Conservation (phyloP, 2,113 vertebrate genomes). For the Meles meles region DNA sequence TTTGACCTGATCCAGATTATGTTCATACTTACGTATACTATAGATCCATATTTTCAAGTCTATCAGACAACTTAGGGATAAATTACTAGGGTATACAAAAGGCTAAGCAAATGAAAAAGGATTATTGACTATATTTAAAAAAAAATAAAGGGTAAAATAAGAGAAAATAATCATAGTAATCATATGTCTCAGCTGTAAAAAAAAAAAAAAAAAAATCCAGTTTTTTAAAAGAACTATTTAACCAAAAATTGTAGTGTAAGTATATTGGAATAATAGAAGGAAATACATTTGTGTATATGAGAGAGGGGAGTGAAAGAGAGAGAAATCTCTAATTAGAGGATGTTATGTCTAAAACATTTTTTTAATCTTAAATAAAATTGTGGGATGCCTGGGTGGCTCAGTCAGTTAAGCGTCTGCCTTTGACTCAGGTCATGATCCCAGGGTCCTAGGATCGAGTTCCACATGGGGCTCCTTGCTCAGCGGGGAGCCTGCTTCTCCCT, state of each 20-base stretch:
- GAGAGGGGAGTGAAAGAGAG: neutral
- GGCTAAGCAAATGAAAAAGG: neutral
- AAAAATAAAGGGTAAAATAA: neutral
- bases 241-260: neutral
- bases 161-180: neutral
- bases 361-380: neutral
- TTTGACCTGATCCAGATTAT: neutral
- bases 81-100: neutral
- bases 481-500: too few species aligned
- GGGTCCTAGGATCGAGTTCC: too few species aligned
- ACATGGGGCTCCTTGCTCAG: too few species aligned
- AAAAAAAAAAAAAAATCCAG: neutral
- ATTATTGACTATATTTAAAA: neutral
- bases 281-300: neutral
- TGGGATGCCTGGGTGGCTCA: neutral
- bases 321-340: neutral
- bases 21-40: neutral
- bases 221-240: neutral
- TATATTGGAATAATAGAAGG: neutral
- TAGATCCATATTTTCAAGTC: neutral
- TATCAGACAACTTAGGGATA: neutral
- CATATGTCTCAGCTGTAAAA: neutral
- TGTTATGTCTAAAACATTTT: neutral
- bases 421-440: too few species aligned
- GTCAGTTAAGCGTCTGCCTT: neutral